Base-by-base conservation (phyloP, 2,113 vertebrate species). In the Gambusia holbrooki region DNA sequence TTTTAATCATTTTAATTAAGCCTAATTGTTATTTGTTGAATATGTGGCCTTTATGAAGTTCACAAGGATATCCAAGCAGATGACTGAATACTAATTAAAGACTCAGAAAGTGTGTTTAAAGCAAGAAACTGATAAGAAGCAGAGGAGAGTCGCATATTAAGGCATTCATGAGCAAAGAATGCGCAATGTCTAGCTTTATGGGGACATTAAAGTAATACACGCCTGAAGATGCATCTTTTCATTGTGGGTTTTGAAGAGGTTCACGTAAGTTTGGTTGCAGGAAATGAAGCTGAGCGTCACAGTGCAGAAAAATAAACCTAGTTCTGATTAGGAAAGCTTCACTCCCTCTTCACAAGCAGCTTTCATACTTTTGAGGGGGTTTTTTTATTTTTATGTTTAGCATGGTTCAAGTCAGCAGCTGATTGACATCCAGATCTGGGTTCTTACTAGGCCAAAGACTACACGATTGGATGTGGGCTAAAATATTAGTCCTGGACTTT, bases 1-100 rank as follows among this genome's bases (percentile, higher is more conserved):
- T 92, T 91, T 87, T 89, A 91, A 81, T 89, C 73, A 87, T 91
- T 79, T 90, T 92, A 92, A 93, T 93, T 93, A 92, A 90, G 72
- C 65, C 83, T 82, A 84, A 91, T 87, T 87, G 83, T 87, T 90
- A 91, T 92, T 91, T 88, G 88, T 85, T 90, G 76, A 89, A 94
- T 91, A 74, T 84, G 78, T 89, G 82, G 76, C 86, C 88, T 92
- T 89, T 81, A 79, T 81, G 27, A 79, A 80, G 87, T 85, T 89
- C 87, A 81, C 13, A 2, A 30, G 73, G 83, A 88, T 66, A 86
- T 79, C 81, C 72, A 87, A 72, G 84, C 75, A 87, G 79, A 77
- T 37, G 79, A 77, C 29, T 65, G 82, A 69, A 72, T 25, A 25
- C 70, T 92, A 90, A 92, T 90, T 92, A 89, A 74, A 88, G 78